Percentiles rank a stretch among this genome's conserved stretches.
phyloP scores from a whole-genome alignment of 2,113 vertebrate genomes.

The Pseudorhombus dupliciocellatus region DNA sequence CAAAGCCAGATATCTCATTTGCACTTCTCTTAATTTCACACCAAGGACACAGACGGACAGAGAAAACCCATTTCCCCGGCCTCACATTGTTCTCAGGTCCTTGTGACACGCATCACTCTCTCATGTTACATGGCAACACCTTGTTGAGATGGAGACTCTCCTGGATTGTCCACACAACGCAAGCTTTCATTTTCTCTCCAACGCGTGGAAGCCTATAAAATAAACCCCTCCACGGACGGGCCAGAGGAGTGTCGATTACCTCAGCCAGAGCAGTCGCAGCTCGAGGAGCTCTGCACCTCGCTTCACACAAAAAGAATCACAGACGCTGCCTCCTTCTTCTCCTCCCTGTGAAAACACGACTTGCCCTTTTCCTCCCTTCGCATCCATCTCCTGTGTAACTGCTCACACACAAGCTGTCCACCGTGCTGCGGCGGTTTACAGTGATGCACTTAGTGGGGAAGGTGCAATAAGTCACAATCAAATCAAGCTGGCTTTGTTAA shows the following conservation, averaged over 20 bases:
- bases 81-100: constrained; percentile 10
- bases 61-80: background rate
- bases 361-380: constrained; percentile 55
- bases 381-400: constrained; percentile 50
- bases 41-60: constrained; percentile 20
- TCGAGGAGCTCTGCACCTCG: background rate
- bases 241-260: constrained; percentile 21
- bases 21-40: constrained; percentile 9
- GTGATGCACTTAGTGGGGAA: constrained; percentile 5
- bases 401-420: constrained; percentile 15
- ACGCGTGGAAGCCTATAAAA: no score
- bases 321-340: constrained; percentile 28
- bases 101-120: constrained; percentile 3
- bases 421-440: background rate
- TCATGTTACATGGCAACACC: constrained; percentile 55
- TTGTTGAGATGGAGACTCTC: constrained; percentile 13
- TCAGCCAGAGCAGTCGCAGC: constrained; percentile 20
- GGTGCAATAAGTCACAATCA: constrained; percentile 1
- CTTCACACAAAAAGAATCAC: constrained; percentile 41
- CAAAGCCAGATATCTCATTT: background rate
- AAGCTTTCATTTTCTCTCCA: no score
- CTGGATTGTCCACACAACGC: background rate
- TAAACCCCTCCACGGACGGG: no score
- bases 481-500: background rate
- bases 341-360: constrained; percentile 46